Evolutionary conservation across 1,140 invertebrate genomes (phyloP).

Genomic region (Stenopsyche tienmushanensis): DNA sequence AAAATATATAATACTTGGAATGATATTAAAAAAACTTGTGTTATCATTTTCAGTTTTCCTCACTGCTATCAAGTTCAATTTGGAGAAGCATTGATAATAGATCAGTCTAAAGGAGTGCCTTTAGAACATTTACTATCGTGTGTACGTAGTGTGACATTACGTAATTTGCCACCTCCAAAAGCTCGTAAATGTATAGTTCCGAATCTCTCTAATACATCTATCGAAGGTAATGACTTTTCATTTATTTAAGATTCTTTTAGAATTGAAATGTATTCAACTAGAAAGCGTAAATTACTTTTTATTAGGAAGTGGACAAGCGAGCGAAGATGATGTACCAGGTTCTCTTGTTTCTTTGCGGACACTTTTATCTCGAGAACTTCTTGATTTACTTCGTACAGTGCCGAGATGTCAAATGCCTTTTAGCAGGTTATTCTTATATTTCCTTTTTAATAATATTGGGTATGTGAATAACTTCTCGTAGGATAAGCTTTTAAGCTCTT

Average conservation of each 20-base stretch:
- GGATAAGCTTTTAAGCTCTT: too few relatives aligned
- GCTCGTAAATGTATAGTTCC: slow-evolving; percentile 30
- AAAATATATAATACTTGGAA: too few relatives aligned
- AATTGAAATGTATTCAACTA: neutral
- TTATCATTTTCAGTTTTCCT: slow-evolving; percentile 62
- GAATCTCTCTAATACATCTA: neutral
- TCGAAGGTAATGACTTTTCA: slow-evolving; percentile 15
- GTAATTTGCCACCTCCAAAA: slow-evolving; percentile 33
- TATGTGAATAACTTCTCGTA: too few relatives aligned
- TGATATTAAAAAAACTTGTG: neutral
- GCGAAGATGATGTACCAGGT: slow-evolving; percentile 34
- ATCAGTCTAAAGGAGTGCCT: slow-evolving; percentile 66
- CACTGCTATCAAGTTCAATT: slow-evolving; percentile 77
- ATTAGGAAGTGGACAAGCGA: slow-evolving; percentile 4
- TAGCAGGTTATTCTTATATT: slow-evolving; percentile 57
- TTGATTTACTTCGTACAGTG: slow-evolving; percentile 73
- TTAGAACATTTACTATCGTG: slow-evolving; percentile 79
- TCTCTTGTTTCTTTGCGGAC: slow-evolving; percentile 56
- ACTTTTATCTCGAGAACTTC: slow-evolving; percentile 73
- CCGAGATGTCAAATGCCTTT: slow-evolving; percentile 74
- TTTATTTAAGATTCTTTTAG: neutral
- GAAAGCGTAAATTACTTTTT: neutral
- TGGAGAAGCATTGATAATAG: slow-evolving; percentile 55
- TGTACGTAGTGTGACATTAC: slow-evolving; percentile 60
- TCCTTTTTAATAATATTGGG: slow-evolving; percentile 7